Conservation (phyloP, 2,797 vertebrate genomes). For the Melanotaenia maccullochi region DNA sequence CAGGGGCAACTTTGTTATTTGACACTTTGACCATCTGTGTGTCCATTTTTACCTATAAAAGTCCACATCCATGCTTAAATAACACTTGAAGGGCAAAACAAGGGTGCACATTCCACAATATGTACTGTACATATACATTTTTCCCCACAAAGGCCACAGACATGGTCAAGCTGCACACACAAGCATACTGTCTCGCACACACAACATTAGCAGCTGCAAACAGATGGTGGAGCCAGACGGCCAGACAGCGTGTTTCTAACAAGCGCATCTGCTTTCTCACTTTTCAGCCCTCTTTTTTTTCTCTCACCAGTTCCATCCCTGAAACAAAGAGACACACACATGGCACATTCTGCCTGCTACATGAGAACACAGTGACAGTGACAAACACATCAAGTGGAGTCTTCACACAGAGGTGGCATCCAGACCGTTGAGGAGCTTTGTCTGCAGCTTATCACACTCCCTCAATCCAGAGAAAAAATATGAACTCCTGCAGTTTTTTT, state of each 20-base stretch:
- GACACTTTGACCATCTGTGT: constrained; percentile 41
- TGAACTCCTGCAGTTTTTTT: not conserved
- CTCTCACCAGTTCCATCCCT: constrained; percentile 11
- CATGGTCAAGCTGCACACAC: constrained; percentile 14
- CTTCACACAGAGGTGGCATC: constrained; percentile 55
- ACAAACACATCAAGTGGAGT: constrained; percentile 41
- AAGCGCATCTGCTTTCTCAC: constrained; percentile 75
- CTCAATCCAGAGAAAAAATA: not conserved
- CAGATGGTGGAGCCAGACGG: constrained; percentile 71
- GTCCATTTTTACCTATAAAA: constrained; percentile 25
- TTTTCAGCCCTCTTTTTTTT: constrained; percentile 38
- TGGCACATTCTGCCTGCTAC: constrained; percentile 23
- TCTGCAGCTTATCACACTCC: constrained; percentile 12
- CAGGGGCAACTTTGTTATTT: constrained; percentile 38
- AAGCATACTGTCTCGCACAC: constrained; percentile 32
- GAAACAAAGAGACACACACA: constrained; percentile 48
- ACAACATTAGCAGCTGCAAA: constrained; percentile 73
- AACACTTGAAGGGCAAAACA: constrained; percentile 2
- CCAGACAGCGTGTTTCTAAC: constrained; percentile 66
- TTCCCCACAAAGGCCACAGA: constrained; percentile 3
- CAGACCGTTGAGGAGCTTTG: constrained; percentile 46
- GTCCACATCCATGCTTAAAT: not conserved
- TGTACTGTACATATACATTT: not conserved
- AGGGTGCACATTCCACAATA: constrained; percentile 10
- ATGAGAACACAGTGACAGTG: constrained; percentile 41